Evolutionary conservation across 1,140 invertebrate genomes (phyloP).

Genomic region (Tribolium castaneum): DNA sequence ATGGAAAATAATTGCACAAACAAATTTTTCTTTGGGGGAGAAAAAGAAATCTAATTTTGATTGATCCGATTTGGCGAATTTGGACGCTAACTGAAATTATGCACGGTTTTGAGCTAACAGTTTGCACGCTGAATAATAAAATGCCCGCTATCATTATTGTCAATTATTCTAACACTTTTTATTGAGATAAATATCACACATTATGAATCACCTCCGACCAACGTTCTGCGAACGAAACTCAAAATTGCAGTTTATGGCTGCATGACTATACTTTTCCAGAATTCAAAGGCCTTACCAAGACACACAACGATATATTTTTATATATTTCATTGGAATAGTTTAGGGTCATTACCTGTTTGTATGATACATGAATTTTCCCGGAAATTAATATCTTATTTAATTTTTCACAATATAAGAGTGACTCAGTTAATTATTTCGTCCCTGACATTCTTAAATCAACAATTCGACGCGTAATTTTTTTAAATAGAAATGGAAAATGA

Average conservation of each 20-base stretch:
- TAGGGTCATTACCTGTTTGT: not conserved
- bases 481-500: too few relatives aligned
- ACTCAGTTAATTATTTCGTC: not conserved
- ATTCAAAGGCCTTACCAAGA: not conserved
- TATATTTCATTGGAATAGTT: not conserved
- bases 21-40: conserved; percentile 4
- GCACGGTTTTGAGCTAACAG: not conserved
- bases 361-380: not conserved
- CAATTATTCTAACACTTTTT: conserved; percentile 12
- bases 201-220: conserved; percentile 9
- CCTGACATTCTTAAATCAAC: not conserved
- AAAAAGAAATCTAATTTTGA: conserved; percentile 9
- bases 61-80: not conserved
- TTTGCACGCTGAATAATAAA: not conserved
- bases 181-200: not conserved
- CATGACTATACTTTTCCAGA: conserved; percentile 1
- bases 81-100: not conserved
- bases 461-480: too few relatives aligned
- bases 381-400: not conserved
- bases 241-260: not conserved
- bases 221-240: not conserved
- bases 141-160: not conserved
- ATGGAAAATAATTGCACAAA: conserved; percentile 23
- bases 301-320: not conserved
- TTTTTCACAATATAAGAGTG: not conserved